These are phyloP conservation scores for Aphodius sticticus DNA, from an alignment of 2,888 invertebrate species.

Conservation along the genomic window DNA sequence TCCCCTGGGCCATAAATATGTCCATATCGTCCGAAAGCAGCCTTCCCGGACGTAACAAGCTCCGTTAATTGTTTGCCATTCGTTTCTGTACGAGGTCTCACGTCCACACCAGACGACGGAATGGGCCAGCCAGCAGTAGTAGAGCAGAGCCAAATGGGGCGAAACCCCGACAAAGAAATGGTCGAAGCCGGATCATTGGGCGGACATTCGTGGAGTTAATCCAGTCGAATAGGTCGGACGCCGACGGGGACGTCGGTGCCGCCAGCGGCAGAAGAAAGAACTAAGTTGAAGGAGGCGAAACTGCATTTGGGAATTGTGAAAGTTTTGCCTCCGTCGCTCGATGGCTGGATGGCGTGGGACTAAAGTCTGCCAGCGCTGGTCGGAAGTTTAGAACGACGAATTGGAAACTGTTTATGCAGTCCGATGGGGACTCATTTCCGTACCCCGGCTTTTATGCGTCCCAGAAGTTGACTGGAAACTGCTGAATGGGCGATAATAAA, in stretches of 20 bases:
- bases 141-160: not conserved
- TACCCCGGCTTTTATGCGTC: not conserved
- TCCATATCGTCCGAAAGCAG: not conserved
- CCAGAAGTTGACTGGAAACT: not conserved
- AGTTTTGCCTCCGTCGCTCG: not conserved
- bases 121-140: not conserved
- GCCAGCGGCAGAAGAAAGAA: not conserved
- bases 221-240: not conserved
- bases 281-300: not conserved
- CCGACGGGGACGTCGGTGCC: not conserved
- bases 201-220: not conserved
- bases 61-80: not conserved
- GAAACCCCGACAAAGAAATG: not conserved
- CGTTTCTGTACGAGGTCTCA: not conserved
- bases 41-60: not conserved
- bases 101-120: not conserved
- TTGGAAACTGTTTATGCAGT: conserved; percentile 4
- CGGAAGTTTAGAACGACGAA: not conserved
- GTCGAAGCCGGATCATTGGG: not conserved
- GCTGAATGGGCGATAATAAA: not conserved
- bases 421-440: conserved; percentile 4
- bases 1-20: not conserved
- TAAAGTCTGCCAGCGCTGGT: not conserved
- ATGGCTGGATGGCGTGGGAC: too few species aligned
- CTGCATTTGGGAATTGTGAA: not conserved